Evolutionary conservation across 2,113 vertebrate species (phyloP).

Genomic region (Oncorhynchus clarkii): DNA sequence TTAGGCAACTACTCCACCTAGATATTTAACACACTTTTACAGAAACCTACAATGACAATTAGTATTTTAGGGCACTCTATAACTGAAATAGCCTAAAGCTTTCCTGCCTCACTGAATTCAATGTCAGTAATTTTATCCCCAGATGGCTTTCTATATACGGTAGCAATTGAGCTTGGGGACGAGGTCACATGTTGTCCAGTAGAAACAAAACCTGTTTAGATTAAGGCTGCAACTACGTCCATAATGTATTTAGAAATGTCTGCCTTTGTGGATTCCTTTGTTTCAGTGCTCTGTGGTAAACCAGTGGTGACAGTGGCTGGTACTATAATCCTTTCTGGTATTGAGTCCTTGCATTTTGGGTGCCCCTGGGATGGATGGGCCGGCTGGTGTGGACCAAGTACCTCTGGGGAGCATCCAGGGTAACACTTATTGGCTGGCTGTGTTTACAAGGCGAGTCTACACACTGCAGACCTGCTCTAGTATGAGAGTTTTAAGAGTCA

Average conservation of each 20-base stretch:
- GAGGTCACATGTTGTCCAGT: not conserved
- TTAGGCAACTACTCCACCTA: not conserved
- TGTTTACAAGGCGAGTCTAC: not conserved
- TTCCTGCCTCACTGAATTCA: not conserved
- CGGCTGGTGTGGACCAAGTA: not conserved
- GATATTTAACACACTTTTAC: constrained; percentile 1
- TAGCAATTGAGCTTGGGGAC: too few species aligned
- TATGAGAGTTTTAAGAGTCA: too few species aligned
- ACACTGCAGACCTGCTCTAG: not conserved
- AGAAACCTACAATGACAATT: not conserved
- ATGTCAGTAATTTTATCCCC: not conserved
- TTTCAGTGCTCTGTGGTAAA: not conserved
- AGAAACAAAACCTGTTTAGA: not conserved
- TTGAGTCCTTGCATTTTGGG: not conserved
- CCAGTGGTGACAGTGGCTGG: not conserved
- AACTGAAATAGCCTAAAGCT: not conserved
- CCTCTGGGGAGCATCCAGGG: not conserved
- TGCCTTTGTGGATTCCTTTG: not conserved
- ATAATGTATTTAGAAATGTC: not conserved
- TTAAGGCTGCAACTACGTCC: not conserved
- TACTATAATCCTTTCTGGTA: not conserved
- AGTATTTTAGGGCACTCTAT: not conserved
- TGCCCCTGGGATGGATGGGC: not conserved
- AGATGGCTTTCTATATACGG: not conserved
- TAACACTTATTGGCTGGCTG: not conserved